Evolutionary conservation across 2,797 vertebrate species (phyloP).

Genomic region (Bryconaethiops microstoma): DNA sequence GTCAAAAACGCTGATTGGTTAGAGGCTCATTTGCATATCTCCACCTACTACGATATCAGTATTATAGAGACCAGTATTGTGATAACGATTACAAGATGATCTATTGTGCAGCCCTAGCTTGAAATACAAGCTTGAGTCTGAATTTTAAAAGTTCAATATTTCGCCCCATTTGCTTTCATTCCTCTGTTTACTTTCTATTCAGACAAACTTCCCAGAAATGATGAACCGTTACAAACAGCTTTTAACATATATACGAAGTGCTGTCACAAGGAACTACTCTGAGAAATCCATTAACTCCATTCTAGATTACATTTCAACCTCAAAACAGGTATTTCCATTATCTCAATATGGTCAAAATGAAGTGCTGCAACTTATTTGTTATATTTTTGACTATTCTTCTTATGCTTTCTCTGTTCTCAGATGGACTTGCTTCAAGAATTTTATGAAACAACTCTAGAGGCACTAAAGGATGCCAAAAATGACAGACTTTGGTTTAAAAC

Average conservation of each 20-base stretch:
- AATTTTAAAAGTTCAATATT: background rate
- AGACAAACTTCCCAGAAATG: conserved; percentile 99
- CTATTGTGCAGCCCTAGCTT: too few relatives aligned
- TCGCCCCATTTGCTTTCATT: background rate
- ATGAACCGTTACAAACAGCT: conserved; percentile 99
- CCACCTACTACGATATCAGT: too few relatives aligned
- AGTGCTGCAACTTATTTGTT: background rate
- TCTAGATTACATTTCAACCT: conserved; percentile 99
- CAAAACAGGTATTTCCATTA: conserved; percentile 88
- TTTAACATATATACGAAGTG: conserved; percentile 97
- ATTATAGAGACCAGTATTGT: too few relatives aligned
- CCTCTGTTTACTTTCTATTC: conserved; percentile 40
- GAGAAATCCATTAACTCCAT: conserved; percentile 99
- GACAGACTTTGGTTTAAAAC: conserved; percentile 93
- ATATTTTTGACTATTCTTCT: background rate
- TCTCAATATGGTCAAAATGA: background rate
- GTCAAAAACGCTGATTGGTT: too few relatives aligned
- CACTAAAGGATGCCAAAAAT: conserved; percentile 95
- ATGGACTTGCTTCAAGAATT: conserved; percentile 99
- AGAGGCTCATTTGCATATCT: too few relatives aligned
- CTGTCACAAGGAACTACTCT: conserved; percentile 98
- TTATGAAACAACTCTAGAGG: conserved; percentile 98
- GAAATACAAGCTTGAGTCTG: too few relatives aligned
- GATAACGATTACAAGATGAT: too few relatives aligned
- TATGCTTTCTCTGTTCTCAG: conserved; percentile 67